Base-by-base conservation (phyloP, 2,797 vertebrate species). In the Selene dorsalis region DNA sequence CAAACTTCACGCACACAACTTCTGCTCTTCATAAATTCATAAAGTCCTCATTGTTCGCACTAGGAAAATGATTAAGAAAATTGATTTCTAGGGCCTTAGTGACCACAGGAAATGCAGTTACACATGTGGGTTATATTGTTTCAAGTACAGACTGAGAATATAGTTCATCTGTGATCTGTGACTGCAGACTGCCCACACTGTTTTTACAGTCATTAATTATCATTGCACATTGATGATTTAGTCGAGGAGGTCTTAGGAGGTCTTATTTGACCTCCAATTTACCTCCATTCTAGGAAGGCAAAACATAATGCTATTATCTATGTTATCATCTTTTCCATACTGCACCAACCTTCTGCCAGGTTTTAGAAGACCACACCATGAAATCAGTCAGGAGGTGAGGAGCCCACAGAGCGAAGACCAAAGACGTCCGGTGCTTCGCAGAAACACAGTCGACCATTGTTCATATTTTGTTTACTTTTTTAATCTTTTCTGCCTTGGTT, bases 291-390 rank as follows among this genome's bases (percentile, higher is more conserved):
- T 59, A 68, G 22, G 13, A 5, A 35, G 32, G 32, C 7, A 35
- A 35, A 35, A 35, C 7, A 35, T 35, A 6, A 35, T 6, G 7
- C 32, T 8, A 35, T 35, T 35, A 35, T 35, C 32, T 35, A 35
- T 35, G 32, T 35, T 35, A 38, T 11, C 13, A 38, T 4, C 4
- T 66, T 65, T 11, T 69, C 10, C 22, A 7, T 35, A 30, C 10
- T 35, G 3, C 57, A 88, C 82, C 13, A 75, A 87, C 84, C 84
- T 83, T 85, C 73, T 77, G 65, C 66, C 20, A 59, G 32, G 38
- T 50, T 55, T 76, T 39, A 22, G n/a, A 72, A 60, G 45, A 32
- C 50, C 13, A 38, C 43, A 43, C 78, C 11, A 5, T 26, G 39
- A 39, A 80, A 67, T 20, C 11, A 8, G 26, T 70, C 58, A 22